phyloP scores from a whole-genome alignment of 2,113 vertebrate genomes.

The Taxidea taxus region DNA sequence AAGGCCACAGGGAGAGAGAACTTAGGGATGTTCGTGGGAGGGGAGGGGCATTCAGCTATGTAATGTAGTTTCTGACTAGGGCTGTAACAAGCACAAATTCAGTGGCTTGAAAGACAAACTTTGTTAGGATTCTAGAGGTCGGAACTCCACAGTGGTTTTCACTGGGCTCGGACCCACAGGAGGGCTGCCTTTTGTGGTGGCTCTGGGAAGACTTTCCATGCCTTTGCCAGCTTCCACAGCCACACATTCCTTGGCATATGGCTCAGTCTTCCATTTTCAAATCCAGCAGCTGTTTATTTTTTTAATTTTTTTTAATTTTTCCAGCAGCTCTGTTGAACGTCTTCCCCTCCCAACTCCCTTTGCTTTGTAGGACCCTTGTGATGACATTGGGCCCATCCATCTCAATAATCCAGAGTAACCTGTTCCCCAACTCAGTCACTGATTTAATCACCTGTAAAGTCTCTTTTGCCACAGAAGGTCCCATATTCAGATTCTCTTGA shows the following conservation, averaged over 20 bases:
- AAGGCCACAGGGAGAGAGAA: not conserved
- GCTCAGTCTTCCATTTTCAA: not conserved
- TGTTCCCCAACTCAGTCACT: not conserved
- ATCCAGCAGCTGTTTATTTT: not conserved
- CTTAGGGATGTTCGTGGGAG: not conserved
- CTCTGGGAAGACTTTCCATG: not conserved
- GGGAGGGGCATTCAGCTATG: not conserved
- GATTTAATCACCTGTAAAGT: not conserved
- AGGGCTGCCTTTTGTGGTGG: not conserved
- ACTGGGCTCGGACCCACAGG: too few relatives aligned
- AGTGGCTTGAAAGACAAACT: not conserved
- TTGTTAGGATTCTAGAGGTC: conserved; percentile 12
- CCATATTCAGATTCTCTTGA: not conserved
- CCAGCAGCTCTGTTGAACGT: not conserved
- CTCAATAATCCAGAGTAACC: not conserved
- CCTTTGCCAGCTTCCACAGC: not conserved
- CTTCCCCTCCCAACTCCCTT: not conserved
- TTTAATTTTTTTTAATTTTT: too few relatives aligned
- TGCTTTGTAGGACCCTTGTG: not conserved
- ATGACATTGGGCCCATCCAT: not conserved
- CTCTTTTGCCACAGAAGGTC: not conserved
- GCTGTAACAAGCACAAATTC: not conserved
- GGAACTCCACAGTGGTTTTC: not conserved
- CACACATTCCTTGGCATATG: too few relatives aligned
- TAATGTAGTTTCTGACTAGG: not conserved